Conservation (phyloP, 2,888 invertebrate genomes). For the Drosophila koepferae region DNA sequence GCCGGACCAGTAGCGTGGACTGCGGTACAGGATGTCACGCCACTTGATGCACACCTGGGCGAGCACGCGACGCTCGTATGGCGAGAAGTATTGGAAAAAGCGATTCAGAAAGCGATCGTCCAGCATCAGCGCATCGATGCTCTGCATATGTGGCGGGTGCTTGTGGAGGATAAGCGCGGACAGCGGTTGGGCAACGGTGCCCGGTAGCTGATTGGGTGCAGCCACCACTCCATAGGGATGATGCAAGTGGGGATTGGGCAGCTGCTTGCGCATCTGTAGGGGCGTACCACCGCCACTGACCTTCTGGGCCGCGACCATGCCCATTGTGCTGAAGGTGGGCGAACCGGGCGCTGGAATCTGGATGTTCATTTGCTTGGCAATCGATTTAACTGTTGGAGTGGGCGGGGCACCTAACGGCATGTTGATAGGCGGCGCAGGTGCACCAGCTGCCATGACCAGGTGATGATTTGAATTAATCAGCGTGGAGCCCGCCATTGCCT, state of each 20-base stretch:
- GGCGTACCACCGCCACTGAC: constrained; percentile 76
- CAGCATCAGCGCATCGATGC: constrained; percentile 91
- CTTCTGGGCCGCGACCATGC: constrained; percentile 81
- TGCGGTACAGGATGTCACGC: constrained; percentile 95
- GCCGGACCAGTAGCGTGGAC: constrained; percentile 95
- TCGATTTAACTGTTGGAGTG: constrained; percentile 82
- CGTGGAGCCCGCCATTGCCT: constrained; percentile 78
- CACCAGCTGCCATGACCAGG: constrained; percentile 53
- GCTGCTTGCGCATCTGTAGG: constrained; percentile 83
- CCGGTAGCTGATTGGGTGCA: constrained; percentile 80
- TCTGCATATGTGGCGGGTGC: constrained; percentile 87
- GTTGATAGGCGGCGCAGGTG: constrained; percentile 60
- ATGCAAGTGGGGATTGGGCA: constrained; percentile 84
- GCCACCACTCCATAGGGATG: constrained; percentile 76
- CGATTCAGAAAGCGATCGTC: constrained; percentile 94
- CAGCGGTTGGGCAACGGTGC: constrained; percentile 70
- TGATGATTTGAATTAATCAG: constrained; percentile 81
- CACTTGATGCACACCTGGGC: constrained; percentile 95
- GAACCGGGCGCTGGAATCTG: constrained; percentile 70
- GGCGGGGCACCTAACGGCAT: constrained; percentile 81
- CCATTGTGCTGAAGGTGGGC: constrained; percentile 82
- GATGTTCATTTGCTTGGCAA: constrained; percentile 83
- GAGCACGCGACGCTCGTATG: constrained; percentile 91
- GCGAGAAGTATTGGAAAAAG: constrained; percentile 93
- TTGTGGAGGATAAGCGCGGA: constrained; percentile 81